Evolutionary conservation across 1,140 invertebrate genomes (phyloP).

Genomic region (Hycleus phaleratus): DNA sequence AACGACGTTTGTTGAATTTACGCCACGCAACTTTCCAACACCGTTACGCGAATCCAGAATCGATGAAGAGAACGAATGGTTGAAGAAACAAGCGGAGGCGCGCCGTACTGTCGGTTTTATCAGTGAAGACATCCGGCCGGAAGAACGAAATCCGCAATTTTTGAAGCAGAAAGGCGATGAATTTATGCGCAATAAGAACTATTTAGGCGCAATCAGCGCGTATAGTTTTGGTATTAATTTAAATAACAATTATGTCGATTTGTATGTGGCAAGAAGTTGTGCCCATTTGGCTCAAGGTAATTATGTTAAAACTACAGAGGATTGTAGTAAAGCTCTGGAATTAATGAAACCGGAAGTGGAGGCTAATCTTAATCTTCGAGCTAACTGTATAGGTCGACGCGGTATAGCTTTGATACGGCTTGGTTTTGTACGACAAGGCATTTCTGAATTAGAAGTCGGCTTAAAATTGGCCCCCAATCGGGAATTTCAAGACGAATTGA

Average conservation of each 20-base stretch:
- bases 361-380: slow-evolving; percentile 60
- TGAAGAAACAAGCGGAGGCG: slow-evolving; percentile 70
- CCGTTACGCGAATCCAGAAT: slow-evolving; percentile 70
- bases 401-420: slow-evolving; percentile 65
- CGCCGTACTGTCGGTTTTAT: slow-evolving; percentile 62
- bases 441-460: slow-evolving; percentile 66
- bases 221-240: slow-evolving; percentile 71
- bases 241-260: slow-evolving; percentile 61
- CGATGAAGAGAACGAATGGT: slow-evolving; percentile 70
- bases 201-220: slow-evolving; percentile 70
- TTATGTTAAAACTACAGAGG: slow-evolving; percentile 37
- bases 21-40: slow-evolving; percentile 70
- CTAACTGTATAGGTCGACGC: slow-evolving; percentile 60
- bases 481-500: slow-evolving; percentile 12
- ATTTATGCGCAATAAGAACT: slow-evolving; percentile 67
- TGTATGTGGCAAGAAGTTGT: slow-evolving; percentile 68
- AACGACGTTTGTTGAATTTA: slow-evolving; percentile 62
- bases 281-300: slow-evolving; percentile 66
- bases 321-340: slow-evolving; percentile 58
- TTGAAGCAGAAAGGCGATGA: slow-evolving; percentile 74
- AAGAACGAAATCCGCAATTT: slow-evolving; percentile 77
- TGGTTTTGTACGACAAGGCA: slow-evolving; percentile 61
- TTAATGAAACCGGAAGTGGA: slow-evolving; percentile 62
- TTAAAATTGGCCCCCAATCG: slow-evolving; percentile 45
- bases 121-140: slow-evolving; percentile 65